A percentile compares a stretch with the other conserved stretches of the same genome.
phyloP scores from a whole-genome alignment of 1,140 invertebrate genomes.

The Scaptomyza hsui region DNA sequence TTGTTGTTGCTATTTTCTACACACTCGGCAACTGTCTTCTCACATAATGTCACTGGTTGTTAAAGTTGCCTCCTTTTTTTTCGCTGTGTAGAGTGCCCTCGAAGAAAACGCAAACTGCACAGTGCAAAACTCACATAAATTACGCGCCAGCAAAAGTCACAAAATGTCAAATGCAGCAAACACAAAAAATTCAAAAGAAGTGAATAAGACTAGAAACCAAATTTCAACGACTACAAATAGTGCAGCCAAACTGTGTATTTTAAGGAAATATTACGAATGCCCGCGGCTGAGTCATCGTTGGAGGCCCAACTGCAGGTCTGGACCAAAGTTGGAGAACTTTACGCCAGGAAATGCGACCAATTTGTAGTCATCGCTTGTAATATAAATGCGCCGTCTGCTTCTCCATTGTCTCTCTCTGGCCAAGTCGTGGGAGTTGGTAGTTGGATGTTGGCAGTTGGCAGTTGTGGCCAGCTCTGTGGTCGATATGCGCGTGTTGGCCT shows the following conservation, averaged over 20 bases:
- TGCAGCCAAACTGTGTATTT: constrained; percentile 16
- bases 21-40: constrained; percentile 56
- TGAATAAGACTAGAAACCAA: constrained; percentile 39
- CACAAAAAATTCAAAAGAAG: constrained; percentile 36
- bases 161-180: constrained; percentile 78
- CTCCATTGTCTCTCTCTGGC: constrained; percentile 4
- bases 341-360: constrained; percentile 69
- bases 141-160: constrained; percentile 74
- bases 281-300: constrained; percentile 56
- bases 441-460: constrained; percentile 3
- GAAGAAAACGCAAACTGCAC: constrained; percentile 65
- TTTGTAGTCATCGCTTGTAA: constrained; percentile 61
- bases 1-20: constrained; percentile 47
- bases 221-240: constrained; percentile 43
- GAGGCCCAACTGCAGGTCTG: constrained; percentile 14
- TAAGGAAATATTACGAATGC: constrained; percentile 32
- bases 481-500: constrained; percentile 61
- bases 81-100: constrained; percentile 34
- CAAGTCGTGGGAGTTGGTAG: constrained; percentile 10
- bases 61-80: constrained; percentile 39
- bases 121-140: constrained; percentile 76
- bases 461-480: constrained; percentile 37
- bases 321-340: constrained; percentile 41
- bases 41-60: constrained; percentile 66
- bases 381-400: constrained; percentile 29